Conservation (phyloP, 2,113 vertebrate genomes). For the Rhabdornis inornatus region DNA sequence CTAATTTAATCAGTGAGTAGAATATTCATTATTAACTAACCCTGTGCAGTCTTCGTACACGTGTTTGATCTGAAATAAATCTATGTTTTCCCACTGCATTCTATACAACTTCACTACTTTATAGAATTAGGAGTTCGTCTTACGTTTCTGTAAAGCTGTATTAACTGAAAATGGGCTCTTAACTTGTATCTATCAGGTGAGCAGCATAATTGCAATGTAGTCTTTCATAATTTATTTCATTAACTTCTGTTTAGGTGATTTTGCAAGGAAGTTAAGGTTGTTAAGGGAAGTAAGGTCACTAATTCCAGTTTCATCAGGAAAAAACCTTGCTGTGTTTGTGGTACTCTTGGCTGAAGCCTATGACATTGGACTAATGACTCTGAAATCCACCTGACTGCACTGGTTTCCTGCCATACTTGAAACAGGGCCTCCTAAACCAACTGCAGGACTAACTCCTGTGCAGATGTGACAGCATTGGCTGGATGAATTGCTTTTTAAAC, state of each 20-base stretch:
- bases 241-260: background rate
- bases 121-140: background rate
- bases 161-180: background rate
- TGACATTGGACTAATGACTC: background rate
- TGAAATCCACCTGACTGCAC: background rate
- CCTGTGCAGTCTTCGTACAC: background rate
- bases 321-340: background rate
- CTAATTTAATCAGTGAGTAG: background rate
- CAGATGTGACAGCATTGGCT: background rate
- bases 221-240: background rate
- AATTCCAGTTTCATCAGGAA: background rate
- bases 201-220: background rate
- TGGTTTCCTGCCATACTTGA: background rate
- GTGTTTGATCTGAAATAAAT: background rate
- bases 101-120: background rate
- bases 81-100: background rate
- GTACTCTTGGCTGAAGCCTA: background rate
- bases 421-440: background rate
- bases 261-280: background rate
- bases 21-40: background rate
- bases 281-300: background rate
- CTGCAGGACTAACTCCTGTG: background rate
- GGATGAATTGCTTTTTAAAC: background rate
- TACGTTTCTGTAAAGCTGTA: background rate
- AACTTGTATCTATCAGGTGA: background rate